Evolutionary conservation across 2,113 vertebrate genomes (phyloP).

Genomic region (Zosterops hypoxanthus): DNA sequence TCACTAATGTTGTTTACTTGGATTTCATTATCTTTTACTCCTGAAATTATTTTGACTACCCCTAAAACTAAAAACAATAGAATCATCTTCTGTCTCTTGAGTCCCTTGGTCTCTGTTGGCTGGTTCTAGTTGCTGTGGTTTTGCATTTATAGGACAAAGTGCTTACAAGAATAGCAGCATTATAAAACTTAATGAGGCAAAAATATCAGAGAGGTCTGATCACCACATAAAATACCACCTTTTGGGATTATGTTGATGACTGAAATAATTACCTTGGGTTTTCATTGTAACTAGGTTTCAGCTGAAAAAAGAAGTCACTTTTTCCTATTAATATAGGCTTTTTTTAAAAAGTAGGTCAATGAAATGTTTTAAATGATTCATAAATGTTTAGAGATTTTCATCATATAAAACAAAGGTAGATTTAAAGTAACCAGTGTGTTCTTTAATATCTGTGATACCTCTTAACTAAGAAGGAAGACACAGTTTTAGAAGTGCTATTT

Average conservation of each 20-base stretch:
- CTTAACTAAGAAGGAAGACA: neutral
- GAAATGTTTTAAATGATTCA: slow-evolving; percentile 10
- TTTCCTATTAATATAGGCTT: neutral
- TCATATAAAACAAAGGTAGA: neutral
- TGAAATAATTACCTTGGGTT: slow-evolving; percentile 29
- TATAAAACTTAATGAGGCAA: slow-evolving; percentile 63
- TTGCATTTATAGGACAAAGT: slow-evolving; percentile 61
- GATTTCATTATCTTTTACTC: neutral
- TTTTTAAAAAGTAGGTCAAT: neutral
- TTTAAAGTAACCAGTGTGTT: neutral
- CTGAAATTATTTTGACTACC: neutral
- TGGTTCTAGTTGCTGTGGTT: slow-evolving; percentile 45
- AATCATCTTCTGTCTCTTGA: slow-evolving; percentile 27
- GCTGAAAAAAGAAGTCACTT: neutral
- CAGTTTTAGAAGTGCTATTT: neutral
- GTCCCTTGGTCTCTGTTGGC: slow-evolving; percentile 35
- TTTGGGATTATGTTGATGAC: slow-evolving; percentile 55
- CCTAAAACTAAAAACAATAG: slow-evolving; percentile 5
- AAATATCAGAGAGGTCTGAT: slow-evolving; percentile 39
- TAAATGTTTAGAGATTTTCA: slow-evolving; percentile 25
- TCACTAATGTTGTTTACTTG: neutral
- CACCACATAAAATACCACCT: slow-evolving; percentile 40
- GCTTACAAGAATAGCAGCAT: slow-evolving; percentile 54
- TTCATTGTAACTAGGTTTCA: neutral
- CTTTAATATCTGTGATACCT: neutral